These are phyloP conservation scores for Meliscaeva auricollis DNA, from an alignment of 2,888 invertebrate genomes.

Conservation along the genomic window DNA sequence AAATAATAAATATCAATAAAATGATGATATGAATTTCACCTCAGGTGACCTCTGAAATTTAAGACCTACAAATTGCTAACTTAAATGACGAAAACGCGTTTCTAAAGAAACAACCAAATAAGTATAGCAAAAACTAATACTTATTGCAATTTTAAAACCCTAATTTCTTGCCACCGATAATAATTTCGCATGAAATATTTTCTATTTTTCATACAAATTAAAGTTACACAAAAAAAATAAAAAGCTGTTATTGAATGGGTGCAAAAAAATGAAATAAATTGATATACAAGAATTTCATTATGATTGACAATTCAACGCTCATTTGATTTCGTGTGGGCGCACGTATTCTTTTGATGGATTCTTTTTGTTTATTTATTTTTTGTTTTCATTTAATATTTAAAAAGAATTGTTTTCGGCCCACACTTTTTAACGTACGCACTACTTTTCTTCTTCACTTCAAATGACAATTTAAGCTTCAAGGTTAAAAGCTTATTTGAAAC, in stretches of 20 bases:
- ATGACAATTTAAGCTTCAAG: conserved; percentile 32
- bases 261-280: conserved; percentile 35
- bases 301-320: conserved; percentile 60
- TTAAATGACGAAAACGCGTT: no score
- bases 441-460: conserved; percentile 55
- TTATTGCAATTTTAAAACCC: neutral
- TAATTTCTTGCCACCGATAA: no score
- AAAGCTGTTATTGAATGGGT: conserved; percentile 13
- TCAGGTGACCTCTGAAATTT: conserved; percentile 30
- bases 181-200: no score
- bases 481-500: conserved; percentile 45
- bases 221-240: neutral
- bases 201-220: neutral
- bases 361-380: conserved; percentile 2
- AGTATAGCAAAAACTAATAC: no score
- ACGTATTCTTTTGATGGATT: conserved; percentile 35
- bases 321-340: conserved; percentile 40
- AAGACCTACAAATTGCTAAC: conserved; percentile 22
- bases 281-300: conserved; percentile 61
- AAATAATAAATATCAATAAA: conserved; percentile 5
- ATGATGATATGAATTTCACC: neutral
- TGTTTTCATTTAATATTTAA: neutral
- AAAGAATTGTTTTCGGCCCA: conserved; percentile 53
- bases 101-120: no score
- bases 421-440: conserved; percentile 9